phyloP scores from a whole-genome alignment of 2,888 invertebrate genomes.

The Melipona bicolor region DNA sequence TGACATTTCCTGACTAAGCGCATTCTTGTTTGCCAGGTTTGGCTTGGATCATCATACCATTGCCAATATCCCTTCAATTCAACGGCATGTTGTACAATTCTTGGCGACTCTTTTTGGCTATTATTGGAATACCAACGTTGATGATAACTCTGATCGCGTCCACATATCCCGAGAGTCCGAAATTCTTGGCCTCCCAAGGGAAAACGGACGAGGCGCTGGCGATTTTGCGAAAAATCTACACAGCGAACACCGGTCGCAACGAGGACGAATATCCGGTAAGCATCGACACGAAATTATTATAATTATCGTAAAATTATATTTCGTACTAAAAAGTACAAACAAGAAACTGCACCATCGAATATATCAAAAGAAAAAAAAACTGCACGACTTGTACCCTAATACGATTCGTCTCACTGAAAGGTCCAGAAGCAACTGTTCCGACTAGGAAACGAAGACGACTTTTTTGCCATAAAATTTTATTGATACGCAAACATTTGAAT shows the following conservation, averaged over 20 bases:
- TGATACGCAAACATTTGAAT: too few relatives aligned
- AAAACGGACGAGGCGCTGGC: slow-evolving; percentile 86
- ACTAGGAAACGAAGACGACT: too few relatives aligned
- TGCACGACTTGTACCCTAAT: too few relatives aligned
- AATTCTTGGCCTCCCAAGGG: slow-evolving; percentile 89
- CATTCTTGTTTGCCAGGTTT: slow-evolving; percentile 84
- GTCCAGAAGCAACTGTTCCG: too few relatives aligned
- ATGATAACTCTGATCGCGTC: slow-evolving; percentile 86
- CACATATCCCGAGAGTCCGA: slow-evolving; percentile 91
- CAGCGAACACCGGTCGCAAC: slow-evolving; percentile 85
- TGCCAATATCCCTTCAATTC: slow-evolving; percentile 74
- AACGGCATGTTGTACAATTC: slow-evolving; percentile 86
- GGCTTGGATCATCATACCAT: slow-evolving; percentile 89
- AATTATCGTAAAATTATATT: too few relatives aligned
- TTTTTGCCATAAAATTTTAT: too few relatives aligned
- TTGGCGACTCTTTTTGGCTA: slow-evolving; percentile 90
- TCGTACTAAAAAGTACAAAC: background rate
- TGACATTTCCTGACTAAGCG: too few relatives aligned
- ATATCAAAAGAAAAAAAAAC: too few relatives aligned
- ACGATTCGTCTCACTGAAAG: too few relatives aligned
- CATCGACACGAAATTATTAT: background rate
- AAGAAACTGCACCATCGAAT: too few relatives aligned
- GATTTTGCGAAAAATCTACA: slow-evolving; percentile 87
- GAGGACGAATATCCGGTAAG: slow-evolving; percentile 86
- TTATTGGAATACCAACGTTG: slow-evolving; percentile 88